Evolutionary conservation across 2,113 vertebrate genomes (phyloP).

Genomic region (Saguinus imperator): DNA sequence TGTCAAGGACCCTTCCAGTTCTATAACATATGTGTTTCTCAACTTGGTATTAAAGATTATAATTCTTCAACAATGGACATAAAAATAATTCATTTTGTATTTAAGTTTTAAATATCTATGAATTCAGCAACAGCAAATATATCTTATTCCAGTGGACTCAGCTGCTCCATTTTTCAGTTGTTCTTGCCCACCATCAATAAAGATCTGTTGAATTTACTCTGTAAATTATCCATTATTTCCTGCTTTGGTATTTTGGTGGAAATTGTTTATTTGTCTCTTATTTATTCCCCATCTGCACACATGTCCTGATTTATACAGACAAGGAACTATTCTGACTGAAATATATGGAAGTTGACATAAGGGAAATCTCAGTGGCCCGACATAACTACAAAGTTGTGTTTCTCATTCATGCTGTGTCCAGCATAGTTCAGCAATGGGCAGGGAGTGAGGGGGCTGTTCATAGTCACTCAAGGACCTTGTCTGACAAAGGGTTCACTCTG

Average conservation of each 20-base stretch:
- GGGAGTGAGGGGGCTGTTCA: background rate
- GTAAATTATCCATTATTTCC: background rate
- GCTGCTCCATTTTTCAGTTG: background rate
- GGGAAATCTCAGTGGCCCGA: background rate
- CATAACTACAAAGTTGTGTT: background rate
- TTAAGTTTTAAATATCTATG: background rate
- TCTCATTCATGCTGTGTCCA: background rate
- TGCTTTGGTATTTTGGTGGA: background rate
- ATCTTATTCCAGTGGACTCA: background rate
- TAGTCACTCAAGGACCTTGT: no score
- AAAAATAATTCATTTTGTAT: background rate
- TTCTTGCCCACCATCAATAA: background rate
- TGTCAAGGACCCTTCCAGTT: background rate
- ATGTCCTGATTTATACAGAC: background rate
- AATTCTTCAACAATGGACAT: background rate
- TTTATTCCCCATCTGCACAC: background rate
- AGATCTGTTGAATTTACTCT: background rate
- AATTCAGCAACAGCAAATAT: background rate
- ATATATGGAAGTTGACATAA: background rate
- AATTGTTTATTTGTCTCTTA: background rate
- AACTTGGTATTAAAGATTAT: background rate
- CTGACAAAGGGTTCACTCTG: background rate
- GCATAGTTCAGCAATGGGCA: fast-evolving
- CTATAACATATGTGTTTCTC: background rate
- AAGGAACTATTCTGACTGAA: background rate